Evolutionary conservation across 2,888 invertebrate species (phyloP), one percentile per base, ranked within the genome.

Genomic region (Cloeon dipterum): DNA sequence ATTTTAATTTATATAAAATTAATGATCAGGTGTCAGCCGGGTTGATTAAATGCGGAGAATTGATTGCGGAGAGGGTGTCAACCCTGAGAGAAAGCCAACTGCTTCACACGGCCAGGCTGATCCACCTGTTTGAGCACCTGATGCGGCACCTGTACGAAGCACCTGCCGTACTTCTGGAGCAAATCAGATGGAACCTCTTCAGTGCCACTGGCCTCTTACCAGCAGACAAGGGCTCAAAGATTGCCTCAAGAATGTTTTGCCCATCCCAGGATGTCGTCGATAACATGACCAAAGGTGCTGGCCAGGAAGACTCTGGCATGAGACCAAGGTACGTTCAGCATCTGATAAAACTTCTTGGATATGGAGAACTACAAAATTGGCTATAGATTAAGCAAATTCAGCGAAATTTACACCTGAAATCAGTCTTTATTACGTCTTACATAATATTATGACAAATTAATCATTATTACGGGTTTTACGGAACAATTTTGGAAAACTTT

Each of bases 121-220:
- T 93, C 47, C 63, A 93, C 20, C 63, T 94, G 14, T 66, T 94
- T 43, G 94, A 94, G 52, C 94, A 94, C 51, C 70, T 94, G 43
- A 83, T 94, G 74, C 79, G 85, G 52, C 86, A 91, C 60, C 64
- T 94, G 26, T 94, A 94, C 50, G 91, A 91, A 52, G 86, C 91
- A 0, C 89, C 89, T 1, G 71, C 82, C 16, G 70, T 71, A 14
- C 59, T 91, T 37, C 59, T 88, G 26, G 83, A 85, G 55, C 88
- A 88, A 66, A 72, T 75, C 20, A 76, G 81, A 49, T 78, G 77
- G 70, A 82, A 82, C 57, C 57, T 83, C 35, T 78, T 82, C 45
- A 72, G 70, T 41, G 65, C 68, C 1, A 68, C 68, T 10, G 65
- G 63, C 36, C 60, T 72, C 46, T 66, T 68, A 32, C 58, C 63